Base-by-base conservation (phyloP, 2,113 vertebrate genomes). In the Oryzias curvinotus region DNA sequence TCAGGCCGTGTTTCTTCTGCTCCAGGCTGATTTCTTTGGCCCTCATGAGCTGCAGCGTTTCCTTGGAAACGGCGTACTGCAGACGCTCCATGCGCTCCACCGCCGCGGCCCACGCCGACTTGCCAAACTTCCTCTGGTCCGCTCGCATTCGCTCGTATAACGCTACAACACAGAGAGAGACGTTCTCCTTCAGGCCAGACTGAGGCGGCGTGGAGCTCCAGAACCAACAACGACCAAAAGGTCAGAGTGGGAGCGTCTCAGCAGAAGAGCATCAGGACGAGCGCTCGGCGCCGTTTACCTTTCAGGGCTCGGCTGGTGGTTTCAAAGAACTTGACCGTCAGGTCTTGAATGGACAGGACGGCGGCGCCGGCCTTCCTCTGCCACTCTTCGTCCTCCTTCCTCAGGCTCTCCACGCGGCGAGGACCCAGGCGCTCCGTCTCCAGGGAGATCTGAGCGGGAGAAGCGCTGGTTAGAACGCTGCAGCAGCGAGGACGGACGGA, bases 251-350 rank as follows among this genome's bases (percentile, higher is more conserved):
- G 21, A 23, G 21, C 21, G 21, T 4, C 45, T 52, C 19, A 36
- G 42, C 21, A 13, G 60, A 73, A 57, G 17, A 17, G 36, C n/a
- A 36, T 58, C 28, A 19, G 26, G 26, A 28, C 5, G 26, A 28
- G 30, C 30, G 21, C 21, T 23, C 25, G 4, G 4, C n/a, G 23
- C 18, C 14, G 62, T 74, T 82, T 90, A 98, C 97, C 96, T 94
- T 98, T 99, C 84, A 96, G 96, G 57, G 95, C 92, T 61, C 96
- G 93, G 25, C 95, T 94, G 26, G 97, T 99, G 87, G 95, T 98
- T 91, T 98, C 95, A 53, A 98, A 99, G 82, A 98, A 98, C 87
- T 96, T 98, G 78, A 98, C 96, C 16, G 97, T 99, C 76, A 99
- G 93, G 77, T 98, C 95, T 71, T 99, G 96, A 66, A 99, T 98